phyloP scores from a whole-genome alignment of 2,113 vertebrate genomes.

The Psilopsiagon aymara region DNA sequence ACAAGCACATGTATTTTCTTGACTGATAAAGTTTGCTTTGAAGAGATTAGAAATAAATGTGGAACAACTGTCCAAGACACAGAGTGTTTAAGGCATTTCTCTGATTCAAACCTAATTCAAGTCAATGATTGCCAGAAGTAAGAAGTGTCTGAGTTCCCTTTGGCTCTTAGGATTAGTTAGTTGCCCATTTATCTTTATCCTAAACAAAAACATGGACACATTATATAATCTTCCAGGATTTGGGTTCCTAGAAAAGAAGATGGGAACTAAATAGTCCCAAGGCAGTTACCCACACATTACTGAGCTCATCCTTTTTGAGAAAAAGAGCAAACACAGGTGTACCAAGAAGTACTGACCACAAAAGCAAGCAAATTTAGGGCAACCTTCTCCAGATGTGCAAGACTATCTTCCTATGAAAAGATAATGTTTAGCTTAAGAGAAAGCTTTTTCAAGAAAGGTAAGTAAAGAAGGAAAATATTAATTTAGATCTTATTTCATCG shows the following conservation, averaged over 20 bases:
- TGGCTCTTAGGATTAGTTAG: neutral
- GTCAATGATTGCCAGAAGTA: neutral
- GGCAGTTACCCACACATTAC: neutral
- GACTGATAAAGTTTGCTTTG: neutral
- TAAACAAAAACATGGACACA: neutral
- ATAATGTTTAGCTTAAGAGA: neutral
- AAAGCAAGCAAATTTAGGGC: neutral
- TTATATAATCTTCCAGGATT: neutral
- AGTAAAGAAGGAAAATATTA: neutral
- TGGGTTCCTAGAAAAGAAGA: neutral
- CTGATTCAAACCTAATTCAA: constrained; percentile 9
- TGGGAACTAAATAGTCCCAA: neutral
- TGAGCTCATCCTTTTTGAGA: neutral
- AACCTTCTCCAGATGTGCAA: neutral
- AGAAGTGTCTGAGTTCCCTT: neutral
- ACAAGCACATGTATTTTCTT: neutral
- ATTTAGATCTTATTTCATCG: neutral
- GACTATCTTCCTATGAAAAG: neutral
- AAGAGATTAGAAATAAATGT: constrained; percentile 27
- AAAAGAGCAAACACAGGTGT: neutral
- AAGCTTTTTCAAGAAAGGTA: neutral
- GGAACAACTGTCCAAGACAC: neutral
- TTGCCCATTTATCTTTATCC: neutral
- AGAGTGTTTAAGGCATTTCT: constrained; percentile 6
- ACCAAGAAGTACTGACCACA: neutral